Evolutionary conservation across 2,888 invertebrate species (phyloP).

Genomic region (Drosophila planitibia): DNA sequence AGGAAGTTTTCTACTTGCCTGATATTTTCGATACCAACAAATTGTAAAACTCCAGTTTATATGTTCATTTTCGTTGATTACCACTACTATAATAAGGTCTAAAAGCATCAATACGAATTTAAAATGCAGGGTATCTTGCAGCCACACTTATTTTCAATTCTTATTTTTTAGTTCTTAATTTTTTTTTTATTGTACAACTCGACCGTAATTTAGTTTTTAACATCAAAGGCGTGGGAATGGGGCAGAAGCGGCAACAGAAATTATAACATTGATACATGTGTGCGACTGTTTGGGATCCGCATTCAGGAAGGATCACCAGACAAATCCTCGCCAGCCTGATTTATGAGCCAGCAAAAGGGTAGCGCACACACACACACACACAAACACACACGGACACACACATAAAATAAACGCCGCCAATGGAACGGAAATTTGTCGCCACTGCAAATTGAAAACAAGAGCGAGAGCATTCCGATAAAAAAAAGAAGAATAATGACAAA

Average conservation of each 20-base stretch:
- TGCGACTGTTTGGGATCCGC: constrained; percentile 34
- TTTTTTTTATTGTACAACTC: constrained; percentile 24
- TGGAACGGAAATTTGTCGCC: constrained; percentile 81
- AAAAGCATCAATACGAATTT: neutral
- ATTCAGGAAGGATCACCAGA: constrained; percentile 57
- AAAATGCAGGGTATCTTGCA: constrained; percentile 13
- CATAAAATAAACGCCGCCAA: constrained; percentile 58
- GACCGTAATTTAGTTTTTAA: constrained; percentile 74
- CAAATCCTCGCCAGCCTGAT: constrained; percentile 65
- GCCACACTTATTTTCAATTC: constrained; percentile 4
- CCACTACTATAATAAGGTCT: neutral
- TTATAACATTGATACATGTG: constrained; percentile 58
- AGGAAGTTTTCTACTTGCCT: neutral
- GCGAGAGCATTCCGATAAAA: constrained; percentile 11
- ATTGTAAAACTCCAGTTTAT: neutral
- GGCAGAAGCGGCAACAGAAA: constrained; percentile 28
- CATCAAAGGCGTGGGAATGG: constrained; percentile 78
- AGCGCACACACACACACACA: constrained; percentile 22
- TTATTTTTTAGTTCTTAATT: constrained; percentile 15
- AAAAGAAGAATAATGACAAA: constrained; percentile 29
- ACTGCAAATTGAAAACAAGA: constrained; percentile 71
- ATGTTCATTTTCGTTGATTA: neutral
- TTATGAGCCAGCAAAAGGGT: constrained; percentile 49
- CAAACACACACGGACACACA: constrained; percentile 15
- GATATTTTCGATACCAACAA: neutral